Evolutionary conservation across 2,888 invertebrate species (phyloP).

Genomic region (Cephus pygmeus): DNA sequence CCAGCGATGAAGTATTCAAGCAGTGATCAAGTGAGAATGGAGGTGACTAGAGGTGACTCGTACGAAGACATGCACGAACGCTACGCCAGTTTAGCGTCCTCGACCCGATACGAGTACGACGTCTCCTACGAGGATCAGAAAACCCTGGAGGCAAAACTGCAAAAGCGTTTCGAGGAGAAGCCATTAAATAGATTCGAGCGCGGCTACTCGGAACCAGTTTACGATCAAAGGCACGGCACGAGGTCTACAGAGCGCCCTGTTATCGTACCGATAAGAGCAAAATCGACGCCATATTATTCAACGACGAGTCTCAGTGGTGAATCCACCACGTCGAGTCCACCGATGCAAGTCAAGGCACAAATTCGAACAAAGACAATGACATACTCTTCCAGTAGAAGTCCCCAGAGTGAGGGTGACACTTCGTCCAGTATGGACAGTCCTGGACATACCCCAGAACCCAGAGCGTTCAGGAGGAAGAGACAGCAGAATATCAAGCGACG

Average conservation of each 20-base stretch:
- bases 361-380: conserved; percentile 63
- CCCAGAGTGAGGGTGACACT: conserved; percentile 64
- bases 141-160: conserved; percentile 22
- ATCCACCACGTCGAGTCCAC: conserved; percentile 69
- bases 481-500: conserved; percentile 58
- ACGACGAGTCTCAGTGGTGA: conserved; percentile 73
- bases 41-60: conserved; percentile 54
- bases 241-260: conserved; percentile 70
- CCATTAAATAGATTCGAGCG: conserved; percentile 34
- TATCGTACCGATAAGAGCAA: conserved; percentile 64
- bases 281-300: conserved; percentile 62
- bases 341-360: conserved; percentile 60
- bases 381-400: conserved; percentile 57
- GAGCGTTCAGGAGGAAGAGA: conserved; percentile 59
- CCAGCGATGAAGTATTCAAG: conserved; percentile 60
- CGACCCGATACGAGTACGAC: conserved; percentile 53
- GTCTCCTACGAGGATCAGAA: conserved; percentile 53
- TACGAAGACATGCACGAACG: conserved; percentile 62
- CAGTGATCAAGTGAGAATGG: conserved; percentile 52
- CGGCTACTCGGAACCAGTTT: conserved; percentile 48
- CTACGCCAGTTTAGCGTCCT: conserved; percentile 51
- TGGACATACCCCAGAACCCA: conserved; percentile 60
- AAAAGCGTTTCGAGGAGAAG: conserved; percentile 29
- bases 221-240: conserved; percentile 57
- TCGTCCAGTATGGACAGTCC: conserved; percentile 65